Evolutionary conservation across 2,888 invertebrate genomes (phyloP).

Genomic region (Rhogogaster chlorosoma): DNA sequence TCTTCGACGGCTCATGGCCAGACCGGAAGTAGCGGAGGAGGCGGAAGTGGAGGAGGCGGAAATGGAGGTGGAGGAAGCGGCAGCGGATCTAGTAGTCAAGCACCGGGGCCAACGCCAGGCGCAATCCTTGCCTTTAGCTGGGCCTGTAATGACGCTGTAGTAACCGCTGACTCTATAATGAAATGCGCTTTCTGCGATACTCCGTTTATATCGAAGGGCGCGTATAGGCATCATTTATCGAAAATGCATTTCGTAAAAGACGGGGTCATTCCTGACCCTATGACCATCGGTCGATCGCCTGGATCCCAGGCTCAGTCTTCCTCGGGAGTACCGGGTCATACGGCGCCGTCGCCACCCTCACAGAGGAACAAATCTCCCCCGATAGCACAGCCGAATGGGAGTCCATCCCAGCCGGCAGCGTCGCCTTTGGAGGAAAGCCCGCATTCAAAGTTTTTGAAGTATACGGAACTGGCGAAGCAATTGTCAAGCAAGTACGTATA

Average conservation of each 20-base stretch:
- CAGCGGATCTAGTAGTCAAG: constrained; percentile 67
- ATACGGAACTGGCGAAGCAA: constrained; percentile 99
- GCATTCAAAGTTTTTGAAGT: constrained; percentile 98
- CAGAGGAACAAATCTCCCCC: constrained; percentile 81
- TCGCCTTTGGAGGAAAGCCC: constrained; percentile 89
- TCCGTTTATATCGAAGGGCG: constrained; percentile 97
- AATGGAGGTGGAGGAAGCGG: constrained; percentile 72
- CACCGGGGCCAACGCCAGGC: constrained; percentile 85
- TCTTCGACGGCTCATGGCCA: constrained; percentile 77
- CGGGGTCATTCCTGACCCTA: constrained; percentile 89
- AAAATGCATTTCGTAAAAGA: constrained; percentile 98
- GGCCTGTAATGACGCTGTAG: constrained; percentile 96
- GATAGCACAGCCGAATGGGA: constrained; percentile 75
- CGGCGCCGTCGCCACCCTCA: constrained; percentile 77
- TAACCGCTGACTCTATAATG: constrained; percentile 92
- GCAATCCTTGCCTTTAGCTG: constrained; percentile 95
- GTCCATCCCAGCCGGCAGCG: constrained; percentile 79
- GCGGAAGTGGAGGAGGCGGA: constrained; percentile 73
- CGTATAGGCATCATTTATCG: constrained; percentile 96
- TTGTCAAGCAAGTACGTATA: constrained; percentile 98
- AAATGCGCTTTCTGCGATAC: constrained; percentile 98
- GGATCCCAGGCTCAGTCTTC: constrained; percentile 79
- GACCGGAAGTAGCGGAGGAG: constrained; percentile 73
- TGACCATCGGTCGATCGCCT: constrained; percentile 78
- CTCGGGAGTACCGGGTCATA: constrained; percentile 68